Conservation (phyloP, 2,113 vertebrate species). For the Serilophus lunatus region DNA sequence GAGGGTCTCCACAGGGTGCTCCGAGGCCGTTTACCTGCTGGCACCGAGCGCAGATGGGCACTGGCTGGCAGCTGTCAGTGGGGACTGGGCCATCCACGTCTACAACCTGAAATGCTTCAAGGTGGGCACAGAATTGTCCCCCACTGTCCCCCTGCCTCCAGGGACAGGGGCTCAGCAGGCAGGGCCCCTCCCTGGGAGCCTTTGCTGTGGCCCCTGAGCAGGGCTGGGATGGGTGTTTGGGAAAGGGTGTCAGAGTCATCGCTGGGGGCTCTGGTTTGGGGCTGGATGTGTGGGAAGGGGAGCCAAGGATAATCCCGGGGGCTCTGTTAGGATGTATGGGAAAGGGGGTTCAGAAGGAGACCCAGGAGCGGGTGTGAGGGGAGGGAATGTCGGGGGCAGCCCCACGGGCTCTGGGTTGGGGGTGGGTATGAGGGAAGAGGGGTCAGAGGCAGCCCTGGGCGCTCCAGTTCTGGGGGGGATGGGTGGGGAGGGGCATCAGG, state of each 20-base stretch:
- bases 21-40: slow-evolving; percentile 81
- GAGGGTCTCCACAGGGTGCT: slow-evolving; percentile 54
- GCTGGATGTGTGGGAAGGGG: background rate
- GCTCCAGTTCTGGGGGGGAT: background rate
- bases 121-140: slow-evolving; percentile 66
- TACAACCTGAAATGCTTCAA: slow-evolving; percentile 80
- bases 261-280: too few species aligned
- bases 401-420: too few species aligned
- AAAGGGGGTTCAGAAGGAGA: background rate
- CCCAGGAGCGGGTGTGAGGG: background rate
- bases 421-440: background rate
- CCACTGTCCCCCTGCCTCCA: background rate
- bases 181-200: background rate
- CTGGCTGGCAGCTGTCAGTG: slow-evolving; percentile 83
- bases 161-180: accelerated
- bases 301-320: too few species aligned
- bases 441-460: accelerated
- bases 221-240: background rate
- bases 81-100: slow-evolving; percentile 77
- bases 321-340: background rate
- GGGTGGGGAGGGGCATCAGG: background rate
- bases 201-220: accelerated
- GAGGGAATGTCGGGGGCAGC: background rate
- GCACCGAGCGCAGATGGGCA: slow-evolving; percentile 78
- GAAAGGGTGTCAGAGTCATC: background rate